Evolutionary conservation across 1,140 invertebrate species (phyloP).

Genomic region (Formica selysi): DNA sequence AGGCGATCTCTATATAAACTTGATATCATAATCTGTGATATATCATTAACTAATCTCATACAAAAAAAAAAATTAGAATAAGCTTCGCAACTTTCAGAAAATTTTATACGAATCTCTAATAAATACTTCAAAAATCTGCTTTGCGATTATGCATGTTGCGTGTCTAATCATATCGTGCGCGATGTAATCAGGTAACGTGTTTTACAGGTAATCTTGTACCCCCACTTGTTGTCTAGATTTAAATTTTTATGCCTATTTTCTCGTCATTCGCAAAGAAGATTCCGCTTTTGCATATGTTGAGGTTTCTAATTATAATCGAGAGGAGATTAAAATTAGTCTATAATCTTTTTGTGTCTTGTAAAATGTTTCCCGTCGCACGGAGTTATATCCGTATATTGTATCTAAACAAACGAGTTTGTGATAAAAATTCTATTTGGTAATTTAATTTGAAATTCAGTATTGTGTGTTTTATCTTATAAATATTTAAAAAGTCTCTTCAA

Average conservation of each 20-base stretch:
- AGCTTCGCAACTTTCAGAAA: neutral
- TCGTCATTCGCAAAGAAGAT: slow-evolving; percentile 6
- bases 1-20: neutral
- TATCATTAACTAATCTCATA: neutral
- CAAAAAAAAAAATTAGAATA: neutral
- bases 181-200: slow-evolving; percentile 67
- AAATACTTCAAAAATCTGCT: slow-evolving; percentile 74
- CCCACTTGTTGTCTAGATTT: neutral
- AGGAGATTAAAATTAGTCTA: neutral
- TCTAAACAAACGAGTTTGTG: neutral
- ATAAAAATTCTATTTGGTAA: slow-evolving; percentile 9
- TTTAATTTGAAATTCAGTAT: neutral
- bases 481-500: neutral
- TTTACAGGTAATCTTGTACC: slow-evolving; percentile 45
- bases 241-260: slow-evolving; percentile 35
- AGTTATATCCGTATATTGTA: neutral
- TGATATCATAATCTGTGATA: neutral
- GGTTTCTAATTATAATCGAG: neutral
- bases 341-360: neutral
- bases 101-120: slow-evolving; percentile 60
- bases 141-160: slow-evolving; percentile 56
- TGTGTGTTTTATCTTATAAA: neutral
- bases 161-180: slow-evolving; percentile 43
- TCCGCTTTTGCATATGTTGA: neutral
- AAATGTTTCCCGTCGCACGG: slow-evolving; percentile 3